Conservation (phyloP, 2,113 vertebrate genomes). For the Anoplopoma fimbria region DNA sequence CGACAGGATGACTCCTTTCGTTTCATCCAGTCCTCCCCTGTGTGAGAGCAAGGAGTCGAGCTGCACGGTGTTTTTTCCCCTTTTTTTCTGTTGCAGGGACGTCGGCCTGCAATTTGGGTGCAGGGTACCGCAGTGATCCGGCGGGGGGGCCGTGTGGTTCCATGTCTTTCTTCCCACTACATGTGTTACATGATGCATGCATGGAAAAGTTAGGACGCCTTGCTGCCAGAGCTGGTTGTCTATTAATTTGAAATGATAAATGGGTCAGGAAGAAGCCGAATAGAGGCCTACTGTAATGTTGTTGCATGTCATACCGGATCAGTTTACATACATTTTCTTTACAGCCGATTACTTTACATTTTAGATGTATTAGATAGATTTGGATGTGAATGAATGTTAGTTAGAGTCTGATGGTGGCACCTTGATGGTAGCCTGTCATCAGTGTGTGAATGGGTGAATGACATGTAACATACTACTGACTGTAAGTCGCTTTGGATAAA, state of each 20-base stretch:
- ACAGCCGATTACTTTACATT: slow-evolving; percentile 24
- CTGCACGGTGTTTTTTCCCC: slow-evolving; percentile 38
- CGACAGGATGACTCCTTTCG: not conserved
- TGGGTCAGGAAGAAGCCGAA: slow-evolving; percentile 25
- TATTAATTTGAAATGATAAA: not conserved
- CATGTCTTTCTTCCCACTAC: slow-evolving; percentile 32
- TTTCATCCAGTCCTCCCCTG: slow-evolving; percentile 22
- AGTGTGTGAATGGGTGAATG: too few species aligned
- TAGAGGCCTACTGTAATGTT: slow-evolving; percentile 54
- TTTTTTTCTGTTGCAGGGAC: slow-evolving; percentile 54
- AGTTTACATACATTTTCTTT: not conserved
- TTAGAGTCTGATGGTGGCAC: too few species aligned
- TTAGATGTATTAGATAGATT: too few species aligned
- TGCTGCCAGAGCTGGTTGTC: not conserved
- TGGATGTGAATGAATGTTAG: too few species aligned
- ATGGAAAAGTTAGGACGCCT: not conserved
- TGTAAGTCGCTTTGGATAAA: too few species aligned
- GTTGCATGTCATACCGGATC: slow-evolving; percentile 24
- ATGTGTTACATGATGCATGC: slow-evolving; percentile 44
- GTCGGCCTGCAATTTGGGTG: slow-evolving; percentile 79
- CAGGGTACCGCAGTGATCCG: slow-evolving; percentile 83
- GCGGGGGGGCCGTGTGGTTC: slow-evolving; percentile 52
- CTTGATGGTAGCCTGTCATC: too few species aligned
- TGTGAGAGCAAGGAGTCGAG: slow-evolving; percentile 34
- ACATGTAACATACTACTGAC: too few species aligned